These are phyloP conservation scores for Ctenicera cuprea DNA, from an alignment of 2,888 invertebrate genomes.

Conservation along the genomic window DNA sequence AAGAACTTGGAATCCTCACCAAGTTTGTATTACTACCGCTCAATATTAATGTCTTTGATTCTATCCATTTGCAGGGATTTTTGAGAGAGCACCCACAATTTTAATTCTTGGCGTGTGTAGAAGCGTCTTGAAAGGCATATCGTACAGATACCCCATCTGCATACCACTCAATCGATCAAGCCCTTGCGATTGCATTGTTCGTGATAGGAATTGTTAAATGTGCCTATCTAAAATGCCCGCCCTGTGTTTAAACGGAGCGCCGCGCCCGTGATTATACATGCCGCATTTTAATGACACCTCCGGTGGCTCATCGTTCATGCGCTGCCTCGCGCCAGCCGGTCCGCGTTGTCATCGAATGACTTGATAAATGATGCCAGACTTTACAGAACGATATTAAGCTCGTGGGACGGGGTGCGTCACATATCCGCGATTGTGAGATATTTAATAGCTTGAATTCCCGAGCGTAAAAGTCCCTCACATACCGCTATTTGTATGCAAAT, in stretches of 20 bases:
- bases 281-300: slow-evolving; percentile 52
- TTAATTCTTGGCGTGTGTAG: background rate
- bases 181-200: slow-evolving; percentile 31
- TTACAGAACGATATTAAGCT: slow-evolving; percentile 53
- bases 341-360: slow-evolving; percentile 49
- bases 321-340: slow-evolving; percentile 50
- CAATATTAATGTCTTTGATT: slow-evolving; percentile 20
- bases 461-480: slow-evolving; percentile 26
- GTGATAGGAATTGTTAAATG: slow-evolving; percentile 34
- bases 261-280: slow-evolving; percentile 46
- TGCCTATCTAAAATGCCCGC: slow-evolving; percentile 39
- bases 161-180: slow-evolving; percentile 35
- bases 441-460: slow-evolving; percentile 47
- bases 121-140: background rate
- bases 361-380: slow-evolving; percentile 52
- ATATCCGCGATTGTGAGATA: slow-evolving; percentile 43
- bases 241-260: slow-evolving; percentile 40
- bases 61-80: background rate
- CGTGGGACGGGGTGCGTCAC: slow-evolving; percentile 45
- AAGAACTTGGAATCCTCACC: slow-evolving; percentile 11
- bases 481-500: slow-evolving; percentile 22
- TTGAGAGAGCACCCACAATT: background rate
- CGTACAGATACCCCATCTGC: slow-evolving; percentile 1
- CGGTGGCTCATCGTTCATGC: slow-evolving; percentile 53
- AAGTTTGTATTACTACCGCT: background rate